Conservation (phyloP, 2,888 invertebrate species). For the Acleris sparsana region DNA sequence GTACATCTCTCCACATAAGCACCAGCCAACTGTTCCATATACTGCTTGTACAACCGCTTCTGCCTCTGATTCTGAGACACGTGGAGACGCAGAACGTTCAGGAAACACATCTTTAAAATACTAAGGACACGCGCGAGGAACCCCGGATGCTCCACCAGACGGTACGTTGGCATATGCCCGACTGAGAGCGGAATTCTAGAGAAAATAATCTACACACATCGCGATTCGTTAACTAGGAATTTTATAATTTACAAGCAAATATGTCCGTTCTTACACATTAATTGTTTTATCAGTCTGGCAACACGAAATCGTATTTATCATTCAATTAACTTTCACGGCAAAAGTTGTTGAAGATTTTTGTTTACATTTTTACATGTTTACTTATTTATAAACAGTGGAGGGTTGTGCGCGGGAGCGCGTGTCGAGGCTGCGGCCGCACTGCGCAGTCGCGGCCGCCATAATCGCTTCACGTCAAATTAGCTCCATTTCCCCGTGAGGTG, state of each 20-base stretch:
- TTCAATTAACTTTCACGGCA: slow-evolving; percentile 66
- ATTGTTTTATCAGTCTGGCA: background rate
- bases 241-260: slow-evolving; percentile 49
- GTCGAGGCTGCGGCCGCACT: slow-evolving; percentile 59
- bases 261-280: slow-evolving; percentile 46
- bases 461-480: slow-evolving; percentile 71
- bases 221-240: slow-evolving; percentile 60
- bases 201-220: slow-evolving; percentile 53
- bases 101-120: slow-evolving; percentile 79
- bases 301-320: slow-evolving; percentile 48
- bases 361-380: slow-evolving; percentile 38
- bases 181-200: slow-evolving; percentile 62
- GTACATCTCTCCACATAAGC: slow-evolving; percentile 75
- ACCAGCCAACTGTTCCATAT: slow-evolving; percentile 76
- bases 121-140: slow-evolving; percentile 52
- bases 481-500: slow-evolving; percentile 74
- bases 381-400: slow-evolving; percentile 42
- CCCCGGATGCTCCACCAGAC: slow-evolving; percentile 50
- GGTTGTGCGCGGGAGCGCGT: slow-evolving; percentile 59
- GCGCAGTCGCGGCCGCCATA: slow-evolving; percentile 62
- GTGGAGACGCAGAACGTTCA: slow-evolving; percentile 82
- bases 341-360: slow-evolving; percentile 71
- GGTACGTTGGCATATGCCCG: slow-evolving; percentile 66
- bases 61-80: slow-evolving; percentile 79
- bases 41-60: slow-evolving; percentile 78